Evolutionary conservation across 2,888 invertebrate genomes (phyloP), one percentile per base, ranked within the genome.

Genomic region (Euplexia lucipara): DNA sequence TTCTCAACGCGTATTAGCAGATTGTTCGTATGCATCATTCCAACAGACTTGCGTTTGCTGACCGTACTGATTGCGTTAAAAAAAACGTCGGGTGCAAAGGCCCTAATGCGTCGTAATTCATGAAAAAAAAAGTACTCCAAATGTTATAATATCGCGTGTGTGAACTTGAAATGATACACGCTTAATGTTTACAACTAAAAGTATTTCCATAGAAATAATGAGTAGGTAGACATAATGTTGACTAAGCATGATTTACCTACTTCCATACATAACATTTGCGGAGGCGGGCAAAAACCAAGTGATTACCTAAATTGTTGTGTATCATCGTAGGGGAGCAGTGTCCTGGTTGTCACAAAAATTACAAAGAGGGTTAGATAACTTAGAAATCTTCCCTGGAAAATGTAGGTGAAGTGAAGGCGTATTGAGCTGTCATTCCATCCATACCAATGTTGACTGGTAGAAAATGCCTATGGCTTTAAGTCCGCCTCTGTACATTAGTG

Each of bases 161-260:
- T 70, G 60, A 48, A 66, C 45, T 70, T 60, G 47, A 70, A 32
- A 35, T 5, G 14, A 60, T 20, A 16, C 48, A 64, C 73, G 54
- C 51, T 64, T 39, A 45, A 53, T 42, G 53, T 53, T 53, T 53
- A 71, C 63, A 53, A 14, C 18, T n/a, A 68, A 42, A 48, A 42
- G 9, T n/a, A 32, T 60, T 49, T 37, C 8, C 22, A n/a, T 45
- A 37, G 26, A 26, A 26, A 26, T 3, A 26, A 26, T 3, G 5
- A 26, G 22, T 26, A 53, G 35, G 2, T n/a, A n/a, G 39, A 45
- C 14, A 3, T 30, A 22, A 48, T 18, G 22, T 26, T n/a, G 60
- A 35, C 35, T 3, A 12, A 44, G 18, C n/a, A n/a, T 44, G 12
- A 12, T 18, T 18, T 18, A 37, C 37, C 34, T 10, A 41, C 32